Evolutionary conservation across 2,888 invertebrate genomes (phyloP), one percentile per base, ranked within the genome.

Genomic region (Tachystola acroxantha): DNA sequence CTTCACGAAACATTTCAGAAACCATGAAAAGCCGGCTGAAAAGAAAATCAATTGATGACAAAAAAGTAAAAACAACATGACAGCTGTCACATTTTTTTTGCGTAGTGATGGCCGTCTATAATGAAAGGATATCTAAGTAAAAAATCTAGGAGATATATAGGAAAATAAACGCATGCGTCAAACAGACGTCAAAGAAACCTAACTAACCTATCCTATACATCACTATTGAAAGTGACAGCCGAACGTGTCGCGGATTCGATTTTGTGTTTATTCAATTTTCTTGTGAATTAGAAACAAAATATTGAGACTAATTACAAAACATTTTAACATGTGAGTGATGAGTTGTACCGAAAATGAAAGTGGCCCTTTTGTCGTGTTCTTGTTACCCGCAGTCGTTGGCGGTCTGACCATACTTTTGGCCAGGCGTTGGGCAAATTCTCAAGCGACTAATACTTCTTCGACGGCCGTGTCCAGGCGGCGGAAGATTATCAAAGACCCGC

Each of bases 321-420:
- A 72, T 69, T 80, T 79, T 81, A 84, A 80, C 82, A 86, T 87
- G 85, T 85, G 66, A 87, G 87, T 86, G 80, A 85, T 86, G 86
- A 87, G 81, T 88, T 85, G 85, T 86, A 86, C 85, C 77, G 82
- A 85, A 79, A 81, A 77, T 88, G 88, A 76, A 73, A 88, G 69
- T 86, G 88, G 75, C 59, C 82, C 86, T 75, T 84, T 84, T 82
- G 85, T 87, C 76, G 84, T 86, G 71, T 85, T 86, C 80, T 81
- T 87, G 74, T 64, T 86, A 68, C 86, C 88, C 58, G 85, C 86
- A 53, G 73, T 85, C 56, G 76, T 86, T 59, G 86, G 86, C 69
- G 85, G 86, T 66, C 64, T 87, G 78, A 86, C 85, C 51, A 80
- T 88, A 60, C 74, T 88, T 46, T 63, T 87, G 53, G 86, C 85